Percentiles rank a stretch among this genome's conserved stretches.
Conservation (phyloP, 2,113 vertebrate species). For the Bombycilla garrulus region DNA sequence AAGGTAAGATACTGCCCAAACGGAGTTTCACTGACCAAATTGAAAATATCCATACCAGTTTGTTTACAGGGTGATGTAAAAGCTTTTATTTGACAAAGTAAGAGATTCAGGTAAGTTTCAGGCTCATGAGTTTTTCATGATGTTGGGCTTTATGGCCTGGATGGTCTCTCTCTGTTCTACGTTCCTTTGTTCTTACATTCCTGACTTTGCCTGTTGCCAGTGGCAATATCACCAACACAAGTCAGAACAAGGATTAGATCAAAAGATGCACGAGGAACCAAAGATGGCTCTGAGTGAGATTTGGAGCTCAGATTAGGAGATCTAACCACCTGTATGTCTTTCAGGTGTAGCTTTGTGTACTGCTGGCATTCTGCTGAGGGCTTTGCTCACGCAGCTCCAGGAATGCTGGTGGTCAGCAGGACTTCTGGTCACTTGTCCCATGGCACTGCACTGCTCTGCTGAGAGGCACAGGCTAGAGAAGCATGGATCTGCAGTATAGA, state of each 20-base stretch:
- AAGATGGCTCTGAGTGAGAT: conserved; percentile 56
- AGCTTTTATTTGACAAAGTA: not conserved
- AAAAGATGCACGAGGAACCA: conserved; percentile 33
- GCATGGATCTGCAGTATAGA: not conserved
- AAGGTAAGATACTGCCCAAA: not conserved
- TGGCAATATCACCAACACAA: conserved; percentile 59
- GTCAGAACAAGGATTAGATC: conserved; percentile 61
- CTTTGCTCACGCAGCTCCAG: not conserved
- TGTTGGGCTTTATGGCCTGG: not conserved
- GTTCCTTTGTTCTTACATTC: conserved; percentile 54
- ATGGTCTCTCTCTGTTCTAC: not conserved
- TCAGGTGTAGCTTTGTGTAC: conserved; percentile 1
- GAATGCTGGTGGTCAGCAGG: not conserved
- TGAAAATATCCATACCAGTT: not conserved
- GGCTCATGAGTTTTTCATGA: not conserved
- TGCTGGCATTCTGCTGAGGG: not conserved
- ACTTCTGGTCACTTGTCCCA: not conserved
- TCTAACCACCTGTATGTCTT: conserved; percentile 24
- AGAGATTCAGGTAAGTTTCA: not conserved
- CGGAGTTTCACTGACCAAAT: not conserved
- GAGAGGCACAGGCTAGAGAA: not conserved
- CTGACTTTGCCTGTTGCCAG: conserved; percentile 45
- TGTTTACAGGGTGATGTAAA: not conserved
- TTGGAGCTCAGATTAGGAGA: conserved; percentile 48
- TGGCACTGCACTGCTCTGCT: not conserved